Evolutionary conservation across 1,140 invertebrate genomes (phyloP), one percentile per base, ranked within the genome.

Genomic region (Zelostemma sp.): DNA sequence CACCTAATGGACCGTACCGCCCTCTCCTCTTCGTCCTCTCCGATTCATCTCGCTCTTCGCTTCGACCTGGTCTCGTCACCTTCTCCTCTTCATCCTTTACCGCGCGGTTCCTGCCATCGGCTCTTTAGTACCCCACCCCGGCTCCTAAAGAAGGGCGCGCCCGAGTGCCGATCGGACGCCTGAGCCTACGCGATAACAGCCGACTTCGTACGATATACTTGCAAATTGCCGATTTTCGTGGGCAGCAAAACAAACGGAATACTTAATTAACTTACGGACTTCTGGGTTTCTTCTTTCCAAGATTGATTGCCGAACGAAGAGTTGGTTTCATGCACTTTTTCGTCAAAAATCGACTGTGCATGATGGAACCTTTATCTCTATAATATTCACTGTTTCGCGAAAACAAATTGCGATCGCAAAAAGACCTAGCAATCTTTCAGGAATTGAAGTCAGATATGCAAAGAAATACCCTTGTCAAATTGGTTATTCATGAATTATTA

Each of bases 1-100:
- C 81, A 82, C 83, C 81, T 85, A 83, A 85, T 84, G 83, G 84
- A 85, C 81, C 81, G 78, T 80, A 76, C 77, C 79, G 73, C 63
- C 75, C 76, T 76, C 56, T 53, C 73, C 69, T 54, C 59, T 63
- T 45, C 56, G 49, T 56, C 25, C 55, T 47, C 38, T 19, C 47
- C 59, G 63, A 58, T 64, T 51, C 57, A 65, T 67, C 41, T 58
- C 60, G 66, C 68, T 62, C 57, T 68, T 56, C 59, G 63, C 61
- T 61, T 72, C 72, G 64, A 75, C 67, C 61, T 45, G 62, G 43
- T 62, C 58, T 50, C 54, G 59, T 72, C 71, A 73, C 76, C 75
- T 75, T 74, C 63, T 73, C 69, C 62, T 63, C 63, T 64, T 65
- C 70, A 66, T 69, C 58, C 71, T 63, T 35, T 15, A 38, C 45